These are phyloP conservation scores for Arctopsyche grandis DNA, from an alignment of 1,140 invertebrate species.

Conservation along the genomic window DNA sequence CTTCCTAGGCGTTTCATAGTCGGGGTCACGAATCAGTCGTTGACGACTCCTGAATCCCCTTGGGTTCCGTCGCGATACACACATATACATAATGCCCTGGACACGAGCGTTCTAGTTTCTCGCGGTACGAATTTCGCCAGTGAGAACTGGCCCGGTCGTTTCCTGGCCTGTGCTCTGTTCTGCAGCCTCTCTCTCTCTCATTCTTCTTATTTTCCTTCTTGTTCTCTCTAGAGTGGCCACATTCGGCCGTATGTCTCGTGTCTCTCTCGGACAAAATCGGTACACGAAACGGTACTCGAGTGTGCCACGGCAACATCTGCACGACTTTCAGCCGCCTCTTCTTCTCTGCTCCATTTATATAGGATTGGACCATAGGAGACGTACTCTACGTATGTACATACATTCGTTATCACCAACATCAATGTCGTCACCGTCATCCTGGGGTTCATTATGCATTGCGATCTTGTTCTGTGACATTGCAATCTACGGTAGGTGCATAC, in stretches of 20 bases:
- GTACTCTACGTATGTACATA: not conserved
- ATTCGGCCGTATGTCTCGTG: not conserved
- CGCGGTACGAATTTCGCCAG: not conserved
- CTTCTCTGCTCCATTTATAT: not conserved
- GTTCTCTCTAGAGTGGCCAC: not conserved
- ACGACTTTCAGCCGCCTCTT: not conserved
- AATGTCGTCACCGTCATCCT: no score
- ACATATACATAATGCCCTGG: not conserved
- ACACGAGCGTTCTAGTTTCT: constrained; percentile 26
- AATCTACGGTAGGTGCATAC: no score
- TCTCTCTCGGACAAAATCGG: constrained; percentile 18
- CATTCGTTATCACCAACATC: not conserved
- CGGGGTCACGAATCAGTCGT: no score
- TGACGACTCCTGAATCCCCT: no score
- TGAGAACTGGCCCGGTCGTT: constrained; percentile 11
- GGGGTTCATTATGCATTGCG: no score
- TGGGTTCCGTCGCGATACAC: not conserved
- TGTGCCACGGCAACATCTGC: not conserved
- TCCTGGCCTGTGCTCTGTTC: not conserved
- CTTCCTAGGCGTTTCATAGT: no score
- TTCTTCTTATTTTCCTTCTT: not conserved
- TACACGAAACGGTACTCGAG: constrained; percentile 27
- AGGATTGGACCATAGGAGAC: not conserved
- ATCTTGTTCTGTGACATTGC: no score
- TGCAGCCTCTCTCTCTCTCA: not conserved